Evolutionary conservation across 2,888 invertebrate species (phyloP), one percentile per base, ranked within the genome.

Genomic region (Cheilosia impressa): DNA sequence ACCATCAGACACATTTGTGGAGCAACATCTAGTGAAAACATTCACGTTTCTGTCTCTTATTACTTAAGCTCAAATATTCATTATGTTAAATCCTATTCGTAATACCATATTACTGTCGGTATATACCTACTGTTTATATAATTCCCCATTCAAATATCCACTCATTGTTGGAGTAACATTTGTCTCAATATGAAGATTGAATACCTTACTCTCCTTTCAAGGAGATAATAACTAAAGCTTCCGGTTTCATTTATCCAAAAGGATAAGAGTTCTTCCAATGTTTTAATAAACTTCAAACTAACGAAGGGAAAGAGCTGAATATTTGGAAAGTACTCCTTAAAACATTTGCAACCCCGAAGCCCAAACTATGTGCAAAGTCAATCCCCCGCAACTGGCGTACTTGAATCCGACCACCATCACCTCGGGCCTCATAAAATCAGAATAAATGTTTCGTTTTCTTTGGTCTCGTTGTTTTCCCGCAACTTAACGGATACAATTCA

Each of bases 311-410:
- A 7, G 13, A 38, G 38, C 53, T 17, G 41, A 66, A 41, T 52
- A 66, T 66, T 66, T 53, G 41, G 17, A 47, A 47, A 17, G 24
- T 53, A 63, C 34, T 34, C 57, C 45, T 34, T n/a, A 45, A 57
- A 69, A 69, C 43, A n/a, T 7, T 53, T 43, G 4, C 53, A 55
- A 41, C 50, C 38, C 38, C 38, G 38, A 9, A 9, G 31, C 31
- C 31, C 31, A 9, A 38, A 38, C 9, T 38, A 38, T 38, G 7
- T 7, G 17, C 17, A 17, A 17, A 47, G n/a, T 17, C 45, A 47
- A 17, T 47, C 45, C n/a, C 17, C 45, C n/a, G 17, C 45, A 7
- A 17, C 9, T n/a, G 45, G 45, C 45, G 45, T 38, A 38, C 38
- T 38, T 38, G 38, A 38, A 4, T 13, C 13, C 38, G 13, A 38